A percentile compares a stretch with the other conserved stretches of the same genome.
Evolutionary conservation across 2,113 vertebrate species (phyloP).

Genomic region (Lophius piscatorius): DNA sequence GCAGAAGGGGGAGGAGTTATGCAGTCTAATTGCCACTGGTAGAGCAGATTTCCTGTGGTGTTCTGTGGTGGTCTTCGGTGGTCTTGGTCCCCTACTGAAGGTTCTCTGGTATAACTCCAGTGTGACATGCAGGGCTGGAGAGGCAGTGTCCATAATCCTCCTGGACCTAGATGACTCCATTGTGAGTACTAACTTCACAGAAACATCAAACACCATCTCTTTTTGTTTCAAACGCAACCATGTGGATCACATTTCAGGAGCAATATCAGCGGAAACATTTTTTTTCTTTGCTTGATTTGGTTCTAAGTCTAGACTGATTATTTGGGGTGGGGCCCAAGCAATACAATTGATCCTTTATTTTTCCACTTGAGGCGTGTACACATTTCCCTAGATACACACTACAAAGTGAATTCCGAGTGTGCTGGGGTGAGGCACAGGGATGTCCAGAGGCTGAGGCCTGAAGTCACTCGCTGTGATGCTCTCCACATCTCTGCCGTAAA

Average conservation of each 20-base stretch:
- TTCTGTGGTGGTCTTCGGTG: too few species aligned
- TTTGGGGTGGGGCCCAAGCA: constrained; percentile 41
- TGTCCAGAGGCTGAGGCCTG: constrained; percentile 69
- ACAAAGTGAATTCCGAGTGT: constrained; percentile 77
- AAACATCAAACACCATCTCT: constrained; percentile 23
- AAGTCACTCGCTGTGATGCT: constrained; percentile 59
- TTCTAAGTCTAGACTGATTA: constrained; percentile 68
- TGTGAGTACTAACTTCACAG: constrained; percentile 38
- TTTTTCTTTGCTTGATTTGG: constrained; percentile 53
- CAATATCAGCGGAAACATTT: constrained; percentile 31
- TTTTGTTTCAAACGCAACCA: constrained; percentile 31
- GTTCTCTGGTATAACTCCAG: too few species aligned
- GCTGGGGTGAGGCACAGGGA: constrained; percentile 67
- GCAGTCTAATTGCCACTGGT: too few species aligned
- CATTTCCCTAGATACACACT: constrained; percentile 73
- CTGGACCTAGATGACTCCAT: constrained; percentile 49
- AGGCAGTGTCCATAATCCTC: too few species aligned
- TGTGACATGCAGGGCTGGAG: too few species aligned
- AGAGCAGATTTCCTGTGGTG: too few species aligned
- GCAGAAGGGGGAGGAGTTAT: too few species aligned
- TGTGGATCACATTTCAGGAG: constrained; percentile 22
- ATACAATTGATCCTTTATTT: constrained; percentile 66
- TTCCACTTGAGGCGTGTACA: constrained; percentile 67
- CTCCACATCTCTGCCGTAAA: constrained; percentile 38
- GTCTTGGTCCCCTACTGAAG: too few species aligned